Evolutionary conservation across 2,113 vertebrate species (phyloP).

Genomic region (Ivindomyrus marchei): DNA sequence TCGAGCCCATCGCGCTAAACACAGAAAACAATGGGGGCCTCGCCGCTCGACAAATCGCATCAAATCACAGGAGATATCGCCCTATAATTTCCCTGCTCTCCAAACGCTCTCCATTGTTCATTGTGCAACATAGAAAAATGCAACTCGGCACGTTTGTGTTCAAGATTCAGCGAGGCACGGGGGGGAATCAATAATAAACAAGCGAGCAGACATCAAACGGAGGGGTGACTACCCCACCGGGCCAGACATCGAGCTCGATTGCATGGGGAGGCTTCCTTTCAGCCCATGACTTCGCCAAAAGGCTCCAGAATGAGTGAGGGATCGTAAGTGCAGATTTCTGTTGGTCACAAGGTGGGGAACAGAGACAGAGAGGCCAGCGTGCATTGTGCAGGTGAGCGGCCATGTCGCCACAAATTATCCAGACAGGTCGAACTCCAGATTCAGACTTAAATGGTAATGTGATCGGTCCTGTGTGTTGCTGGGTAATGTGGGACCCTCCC

Average conservation of each 20-base stretch:
- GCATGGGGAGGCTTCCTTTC: slow-evolving; percentile 44
- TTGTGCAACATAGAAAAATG: slow-evolving; percentile 19
- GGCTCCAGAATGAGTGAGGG: slow-evolving; percentile 41
- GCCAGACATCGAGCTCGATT: slow-evolving; percentile 38
- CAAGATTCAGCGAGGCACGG: neutral
- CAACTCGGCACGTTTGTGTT: neutral
- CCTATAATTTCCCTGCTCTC: slow-evolving; percentile 8
- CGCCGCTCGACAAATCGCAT: slow-evolving; percentile 42
- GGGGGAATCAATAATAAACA: slow-evolving; percentile 1
- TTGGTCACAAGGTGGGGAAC: neutral
- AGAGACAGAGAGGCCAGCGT: neutral
- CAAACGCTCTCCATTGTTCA: slow-evolving; percentile 21
- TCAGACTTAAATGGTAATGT: neutral
- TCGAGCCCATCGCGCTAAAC: slow-evolving; percentile 11
- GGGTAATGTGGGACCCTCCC: neutral
- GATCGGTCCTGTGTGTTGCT: neutral
- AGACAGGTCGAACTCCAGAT: neutral
- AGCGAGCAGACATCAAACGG: neutral
- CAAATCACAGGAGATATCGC: slow-evolving; percentile 30
- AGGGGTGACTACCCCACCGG: neutral
- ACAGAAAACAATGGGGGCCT: slow-evolving; percentile 48
- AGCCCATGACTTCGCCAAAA: slow-evolving; percentile 49
- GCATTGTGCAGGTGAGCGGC: neutral
- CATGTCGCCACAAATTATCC: neutral
- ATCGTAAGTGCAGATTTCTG: neutral